Base-by-base conservation (phyloP, 2,797 vertebrate genomes). In the Lophotriccus pileatus region DNA sequence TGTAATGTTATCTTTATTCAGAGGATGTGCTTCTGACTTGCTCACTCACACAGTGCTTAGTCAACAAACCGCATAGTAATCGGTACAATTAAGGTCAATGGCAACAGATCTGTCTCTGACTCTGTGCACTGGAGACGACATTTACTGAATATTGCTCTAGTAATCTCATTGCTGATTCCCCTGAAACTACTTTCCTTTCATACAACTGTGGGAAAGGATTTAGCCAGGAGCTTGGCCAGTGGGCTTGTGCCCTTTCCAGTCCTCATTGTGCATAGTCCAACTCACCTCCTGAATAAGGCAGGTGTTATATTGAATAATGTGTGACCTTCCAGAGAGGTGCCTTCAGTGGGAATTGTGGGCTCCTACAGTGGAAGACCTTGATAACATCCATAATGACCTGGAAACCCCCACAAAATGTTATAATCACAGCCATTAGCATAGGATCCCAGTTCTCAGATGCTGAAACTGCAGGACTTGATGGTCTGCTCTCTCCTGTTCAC, bases 1-100 rank as follows among this genome's bases (percentile, higher is more conserved):
- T 84, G 52, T 67, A 76, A 72, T 62, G 44, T 86, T 91, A 53
- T 66, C 76, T 72, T 96, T 93, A 83, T 94, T 94, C 79, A 69
- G 62, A 84, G 69, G 39, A 64, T 77, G 39, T 46, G 58, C 53
- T 79, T 81, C 55, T 55, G 80, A 62, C 74, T 81, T 73, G 39
- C 89, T 94, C 39, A 21, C 82, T 94, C 68, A 46, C 50, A 43
- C 66, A 49, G 67, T 79, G 87, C 89, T 94, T 90, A 86, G 88
- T 94, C 87, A 86, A 78, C 87, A 93, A 88, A 66, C 80, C 1
- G 0, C 64, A 34, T 28, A n/a, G 69, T 75, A 86, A 88, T 89
- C 2, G 1, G 66, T 49, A 37, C 67, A 27, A 80, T 78, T 95
- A 76, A 95, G 88, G 93, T 92, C 90, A 84, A 15, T 43, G 50